Percentiles rank a stretch among this genome's conserved stretches.
These are phyloP conservation scores for Vulpes lagopus DNA, from an alignment of 2,113 vertebrate genomes.

Conservation along the genomic window DNA sequence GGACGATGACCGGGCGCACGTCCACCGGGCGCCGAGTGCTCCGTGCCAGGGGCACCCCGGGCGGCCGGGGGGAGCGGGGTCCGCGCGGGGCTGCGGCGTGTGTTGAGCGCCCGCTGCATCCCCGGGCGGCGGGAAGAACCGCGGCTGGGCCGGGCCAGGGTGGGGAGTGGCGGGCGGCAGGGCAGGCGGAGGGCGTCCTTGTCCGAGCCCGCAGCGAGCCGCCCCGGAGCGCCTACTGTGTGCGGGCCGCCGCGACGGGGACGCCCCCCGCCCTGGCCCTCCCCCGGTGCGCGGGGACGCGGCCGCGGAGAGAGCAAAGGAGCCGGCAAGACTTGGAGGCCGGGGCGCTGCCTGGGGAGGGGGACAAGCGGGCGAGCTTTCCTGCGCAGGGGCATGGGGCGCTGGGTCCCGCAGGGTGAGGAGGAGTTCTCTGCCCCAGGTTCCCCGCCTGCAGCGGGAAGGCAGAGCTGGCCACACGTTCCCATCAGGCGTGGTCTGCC, in stretches of 20 bases:
- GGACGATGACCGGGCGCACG: too few species aligned
- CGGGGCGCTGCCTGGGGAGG: too few species aligned
- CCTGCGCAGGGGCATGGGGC: not conserved
- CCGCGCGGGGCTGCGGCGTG: not conserved
- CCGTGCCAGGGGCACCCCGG: too few species aligned
- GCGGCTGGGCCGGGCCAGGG: rapidly evolving
- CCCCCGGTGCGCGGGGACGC: not conserved
- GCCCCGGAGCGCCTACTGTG: not conserved
- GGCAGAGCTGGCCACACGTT: not conserved
- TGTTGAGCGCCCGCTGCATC: rapidly evolving
- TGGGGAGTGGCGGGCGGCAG: rapidly evolving
- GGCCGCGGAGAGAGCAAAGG: too few species aligned
- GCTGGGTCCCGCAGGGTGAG: not conserved
- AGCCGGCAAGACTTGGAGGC: too few species aligned
- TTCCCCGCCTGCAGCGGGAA: not conserved
- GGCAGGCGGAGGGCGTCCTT: not conserved
- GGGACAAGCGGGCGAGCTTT: not conserved
- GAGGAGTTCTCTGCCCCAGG: not conserved
- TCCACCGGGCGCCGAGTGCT: too few species aligned
- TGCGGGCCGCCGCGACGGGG: not conserved
- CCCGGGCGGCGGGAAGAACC: not conserved
- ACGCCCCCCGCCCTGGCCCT: too few species aligned
- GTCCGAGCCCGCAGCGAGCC: not conserved
- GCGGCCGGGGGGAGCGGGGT: not conserved
- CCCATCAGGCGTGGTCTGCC: not conserved